Evolutionary conservation across 1,140 invertebrate genomes (phyloP), one percentile per base, ranked within the genome.

Genomic region (Lethrus apterus): DNA sequence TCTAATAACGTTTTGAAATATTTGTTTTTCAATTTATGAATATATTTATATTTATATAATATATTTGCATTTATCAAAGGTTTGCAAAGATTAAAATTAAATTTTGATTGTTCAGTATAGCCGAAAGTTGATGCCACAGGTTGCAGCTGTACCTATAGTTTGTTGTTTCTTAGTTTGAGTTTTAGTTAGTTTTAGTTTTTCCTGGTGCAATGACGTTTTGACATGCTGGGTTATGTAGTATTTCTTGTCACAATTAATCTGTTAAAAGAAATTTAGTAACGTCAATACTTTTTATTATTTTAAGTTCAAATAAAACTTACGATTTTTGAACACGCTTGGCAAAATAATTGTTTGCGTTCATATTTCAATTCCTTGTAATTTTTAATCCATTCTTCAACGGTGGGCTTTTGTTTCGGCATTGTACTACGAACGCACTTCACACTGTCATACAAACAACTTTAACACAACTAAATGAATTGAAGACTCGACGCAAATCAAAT

Each of bases 191-290:
- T n/a, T n/a, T n/a, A n/a, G n/a, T n/a, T n/a, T n/a, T n/a, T n/a
- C n/a, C n/a, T n/a, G n/a, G n/a, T n/a, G n/a, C n/a, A n/a, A n/a
- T n/a, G n/a, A n/a, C n/a, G n/a, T n/a, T n/a, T n/a, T n/a, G n/a
- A n/a, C n/a, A n/a, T n/a, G 9, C 31, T 33, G 31, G 14, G 14
- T 33, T 33, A 33, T 33, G 31, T 33, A 33, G 14, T 33, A 15
- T 33, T 33, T 33, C 31, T 33, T 33, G 31, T 33, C 31, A 33
- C 31, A 33, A n/a, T n/a, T n/a, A n/a, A n/a, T n/a, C n/a, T n/a
- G n/a, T n/a, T n/a, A n/a, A n/a, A n/a, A n/a, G n/a, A n/a, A n/a
- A n/a, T n/a, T n/a, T n/a, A n/a, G n/a, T 33, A 7, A n/a, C n/a
- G 5, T 26, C 23, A 26, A 26, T 26, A 26, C 23, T 7, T 26